Evolutionary conservation across 2,113 vertebrate species (phyloP).

Genomic region (Microcebus lehilahytsara): DNA sequence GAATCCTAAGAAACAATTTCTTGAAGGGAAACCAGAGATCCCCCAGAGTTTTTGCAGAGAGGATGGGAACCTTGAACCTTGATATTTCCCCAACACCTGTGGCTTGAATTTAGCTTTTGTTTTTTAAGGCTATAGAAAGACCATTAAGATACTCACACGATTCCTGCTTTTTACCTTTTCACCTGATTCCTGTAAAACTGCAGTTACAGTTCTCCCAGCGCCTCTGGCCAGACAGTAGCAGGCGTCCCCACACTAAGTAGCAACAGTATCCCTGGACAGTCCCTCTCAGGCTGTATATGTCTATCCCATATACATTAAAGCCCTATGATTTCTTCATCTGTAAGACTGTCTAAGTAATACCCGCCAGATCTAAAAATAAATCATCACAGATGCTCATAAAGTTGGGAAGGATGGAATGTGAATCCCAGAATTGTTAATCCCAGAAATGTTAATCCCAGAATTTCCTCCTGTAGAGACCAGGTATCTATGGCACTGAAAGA

Average conservation of each 20-base stretch:
- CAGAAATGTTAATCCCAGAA: not conserved
- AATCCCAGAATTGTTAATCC: not conserved
- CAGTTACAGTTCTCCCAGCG: rapidly evolving
- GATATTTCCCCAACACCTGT: not conserved
- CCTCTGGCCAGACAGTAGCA: too few relatives aligned
- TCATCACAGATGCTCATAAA: not conserved
- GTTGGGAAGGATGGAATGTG: not conserved
- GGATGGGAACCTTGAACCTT: not conserved
- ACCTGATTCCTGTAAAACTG: rapidly evolving
- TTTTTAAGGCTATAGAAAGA: not conserved
- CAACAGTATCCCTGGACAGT: not conserved
- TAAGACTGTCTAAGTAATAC: not conserved
- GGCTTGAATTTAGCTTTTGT: not conserved
- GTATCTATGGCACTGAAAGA: not conserved
- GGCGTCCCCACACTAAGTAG: rapidly evolving
- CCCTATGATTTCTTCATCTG: not conserved
- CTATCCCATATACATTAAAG: rapidly evolving
- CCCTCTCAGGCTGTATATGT: too few relatives aligned
- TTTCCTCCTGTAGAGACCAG: too few relatives aligned
- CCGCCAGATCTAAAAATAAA: not conserved
- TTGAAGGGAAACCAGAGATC: not conserved
- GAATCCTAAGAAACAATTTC: not conserved
- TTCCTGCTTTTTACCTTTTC: not conserved
- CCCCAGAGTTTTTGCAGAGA: rapidly evolving
- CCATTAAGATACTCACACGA: not conserved